Evolutionary conservation across 2,113 vertebrate genomes (phyloP), one percentile per base, ranked within the genome.

Genomic region (Capreolus pygargus): DNA sequence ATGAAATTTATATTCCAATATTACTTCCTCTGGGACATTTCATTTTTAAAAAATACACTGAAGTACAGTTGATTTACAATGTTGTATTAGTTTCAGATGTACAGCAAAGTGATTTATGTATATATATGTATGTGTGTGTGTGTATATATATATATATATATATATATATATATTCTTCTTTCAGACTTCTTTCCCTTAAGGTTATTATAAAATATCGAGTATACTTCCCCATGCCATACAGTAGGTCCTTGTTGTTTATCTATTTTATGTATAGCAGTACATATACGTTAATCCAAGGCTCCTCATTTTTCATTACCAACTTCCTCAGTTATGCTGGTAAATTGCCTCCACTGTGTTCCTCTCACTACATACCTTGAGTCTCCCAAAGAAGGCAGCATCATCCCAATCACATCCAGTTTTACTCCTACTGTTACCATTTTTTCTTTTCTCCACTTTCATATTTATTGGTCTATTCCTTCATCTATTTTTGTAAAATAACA

Each of bases 351-450:
- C 23, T 50, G 25, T 25, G 3, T 54, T 84, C 74, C 17, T 55
- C 39, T 58, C 52, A 13, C 14, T 88, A 33, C 36, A 61, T 55
- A 30, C 54, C 27, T 39, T 27, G 47, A 86, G 14, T 94, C 52
- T 95, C 45, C 94, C 23, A 10, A 39, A 94, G 78, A 95, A 52
- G 67, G 76, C 67, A 61, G 58, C 33, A 54, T 91, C 6, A 11
- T 23, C n/a, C 16, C 43, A 45, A 52, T 39, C 21, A 76, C n/a
- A 82, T n/a, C 17, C 27, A 33, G 9, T 55, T 96, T 87, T 15
- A n/a, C 19, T 55, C 33, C 61, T 16, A 36, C 17, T 27, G 15
- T 58, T 83, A 60, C 14, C 11, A 45, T 16, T n/a, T 52, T 95
- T 86, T 39, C 28, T 86, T 45, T 83, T 2, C 1, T 14, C 33